Percentiles rank a stretch among this genome's conserved stretches.
Conservation (phyloP, 64 coral and sea anemone genomes). For the Stylophora pistillata region DNA sequence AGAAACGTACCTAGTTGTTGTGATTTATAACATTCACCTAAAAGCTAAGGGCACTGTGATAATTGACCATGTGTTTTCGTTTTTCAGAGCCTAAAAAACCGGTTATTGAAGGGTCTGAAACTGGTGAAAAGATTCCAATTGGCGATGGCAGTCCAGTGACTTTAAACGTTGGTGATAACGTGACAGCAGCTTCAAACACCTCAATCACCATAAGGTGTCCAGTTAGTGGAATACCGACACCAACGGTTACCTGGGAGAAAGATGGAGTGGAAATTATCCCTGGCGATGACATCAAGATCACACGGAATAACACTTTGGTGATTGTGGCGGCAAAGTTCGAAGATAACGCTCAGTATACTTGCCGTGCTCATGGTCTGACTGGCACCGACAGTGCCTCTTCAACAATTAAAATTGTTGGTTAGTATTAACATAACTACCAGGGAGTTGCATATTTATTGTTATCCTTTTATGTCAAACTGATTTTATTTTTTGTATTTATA, state of each 20-base stretch:
- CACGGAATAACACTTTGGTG: constrained; percentile 39
- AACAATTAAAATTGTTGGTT: constrained; percentile 60
- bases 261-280: constrained; percentile 32
- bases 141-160: constrained; percentile 33
- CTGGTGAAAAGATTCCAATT: constrained; percentile 35
- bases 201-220: constrained; percentile 60
- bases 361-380: constrained; percentile 39
- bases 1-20: too few relatives aligned
- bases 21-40: too few relatives aligned
- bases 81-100: constrained; percentile 73
- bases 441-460: not conserved
- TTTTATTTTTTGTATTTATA: not conserved
- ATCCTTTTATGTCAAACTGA: too few relatives aligned
- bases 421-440: not conserved
- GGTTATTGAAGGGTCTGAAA: constrained; percentile 33
- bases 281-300: not conserved
- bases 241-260: constrained; percentile 73
- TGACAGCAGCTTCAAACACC: constrained; percentile 58
- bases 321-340: not conserved
- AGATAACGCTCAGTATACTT: constrained; percentile 57
- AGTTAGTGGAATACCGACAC: constrained; percentile 62
- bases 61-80: not conserved
- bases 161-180: constrained; percentile 74
- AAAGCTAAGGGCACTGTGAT: too few relatives aligned
- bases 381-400: constrained; percentile 30